Evolutionary conservation across 2,113 vertebrate species (phyloP), one percentile per base, ranked within the genome.

Genomic region (Stegostoma tigrinum): DNA sequence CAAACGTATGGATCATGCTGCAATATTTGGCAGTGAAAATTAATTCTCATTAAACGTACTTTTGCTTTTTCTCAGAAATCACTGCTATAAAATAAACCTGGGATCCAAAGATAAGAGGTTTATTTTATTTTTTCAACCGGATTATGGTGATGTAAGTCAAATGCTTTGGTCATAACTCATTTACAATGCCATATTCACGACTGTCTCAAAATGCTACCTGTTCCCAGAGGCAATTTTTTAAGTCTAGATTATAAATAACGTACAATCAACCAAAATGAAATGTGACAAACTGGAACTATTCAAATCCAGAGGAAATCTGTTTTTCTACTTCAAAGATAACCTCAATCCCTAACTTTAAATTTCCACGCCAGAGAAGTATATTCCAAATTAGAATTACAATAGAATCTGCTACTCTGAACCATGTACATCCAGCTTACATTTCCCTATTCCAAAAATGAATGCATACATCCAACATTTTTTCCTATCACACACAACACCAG

Each of bases 201-300:
- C 45, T 27, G 23, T 27, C 23, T 52, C 48, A 52, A 10, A 87
- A 87, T 52, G 23, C 23, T 87, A 89, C 48, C 30, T 89, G 86
- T 12, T 89, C 86, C 21, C 86, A 89, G 2, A 0, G 86, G 86
- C 86, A 89, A 52, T 89, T 89, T 24, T 89, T 89, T 52, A 89
- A 3, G 12, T 89, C 48, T 8, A 15, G 21, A 52, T 48, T 89
- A 55, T 89, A 89, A 89, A 89, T 89, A 27, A 30, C 24, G 8
- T 89, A 30, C 86, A 89, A 23, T 89, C 48, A 55, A 55, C 30
- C 86, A 3, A 89, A 89, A 89, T 89, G 86, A 89, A 30, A 52
- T 89, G 48, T 30, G 86, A 27, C 85, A 87, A 89, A 52, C 86
- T 89, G 86, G 86, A 89, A 89, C 86, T 24, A 55, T 24, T 89